Evolutionary conservation across 2,113 vertebrate species (phyloP), one percentile per base, ranked within the genome.

Genomic region (Origma solitaria): DNA sequence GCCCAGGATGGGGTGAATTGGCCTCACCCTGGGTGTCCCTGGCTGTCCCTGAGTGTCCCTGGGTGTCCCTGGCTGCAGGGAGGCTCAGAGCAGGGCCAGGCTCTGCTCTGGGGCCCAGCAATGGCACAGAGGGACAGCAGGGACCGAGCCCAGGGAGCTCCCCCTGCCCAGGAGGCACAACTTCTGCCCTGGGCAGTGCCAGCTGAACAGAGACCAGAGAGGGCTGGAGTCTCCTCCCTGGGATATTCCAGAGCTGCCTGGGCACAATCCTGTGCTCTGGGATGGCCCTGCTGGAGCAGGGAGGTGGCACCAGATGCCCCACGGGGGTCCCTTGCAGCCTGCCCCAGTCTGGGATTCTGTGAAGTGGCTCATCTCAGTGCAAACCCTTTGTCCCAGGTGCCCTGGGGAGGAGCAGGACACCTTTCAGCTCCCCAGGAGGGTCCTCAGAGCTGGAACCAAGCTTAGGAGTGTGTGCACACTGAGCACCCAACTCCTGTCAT

Each of bases 401-500:
- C 11, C 23, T 56, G 40, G 27, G 35, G 22, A 60, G 35, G 40
- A 30, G 20, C 0, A 6, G 25, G 1, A 23, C 2, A 2, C 33
- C 33, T 51, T 71, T 23, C 40, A 68, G 25, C 60, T 69, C 27
- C 24, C 2, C 38, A 25, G 25, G 35, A 54, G 17, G 70, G 23
- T 17, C 3, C 61, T 37, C 45, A 38, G 33, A 62, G 44, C 30
- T 70, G 49, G 31, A 49, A 28, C 17, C 33, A 15, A 28, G 18
- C 2, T 14, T 3, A 3, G n/a, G 44, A 13, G 13, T 18, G 38
- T 58, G 60, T 72, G 50, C 71, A 27, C 8, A 1, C 14, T 11
- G 54, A 40, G 35, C 40, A 8, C 31, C 7, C 10, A 11, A 2
- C 10, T 54, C 18, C 1, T 21, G 44, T 30, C 1, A 0, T 25